Evolutionary conservation across 2,797 vertebrate species (phyloP).

Genomic region (Holocentrus rufus): DNA sequence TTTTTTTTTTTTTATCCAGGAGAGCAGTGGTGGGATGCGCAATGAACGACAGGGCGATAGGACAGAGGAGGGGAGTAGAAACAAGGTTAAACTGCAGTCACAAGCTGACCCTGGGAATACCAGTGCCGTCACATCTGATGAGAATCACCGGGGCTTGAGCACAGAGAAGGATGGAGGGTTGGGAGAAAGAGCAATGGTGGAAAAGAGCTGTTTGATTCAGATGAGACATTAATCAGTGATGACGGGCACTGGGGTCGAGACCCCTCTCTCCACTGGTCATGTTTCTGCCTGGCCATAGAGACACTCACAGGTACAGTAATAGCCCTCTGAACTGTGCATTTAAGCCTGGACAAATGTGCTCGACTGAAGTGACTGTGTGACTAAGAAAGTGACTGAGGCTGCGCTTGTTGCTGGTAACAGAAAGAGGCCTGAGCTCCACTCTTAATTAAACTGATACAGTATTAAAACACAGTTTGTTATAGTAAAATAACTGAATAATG

Average conservation of each 20-base stretch:
- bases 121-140: constrained; percentile 70
- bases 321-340: constrained; percentile 32
- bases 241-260: constrained; percentile 57
- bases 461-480: no score
- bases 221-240: constrained; percentile 68
- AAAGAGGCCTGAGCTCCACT: not conserved
- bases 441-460: no score
- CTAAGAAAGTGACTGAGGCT: constrained; percentile 3
- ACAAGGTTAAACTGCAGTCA: constrained; percentile 72
- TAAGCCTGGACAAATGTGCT: not conserved
- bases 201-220: constrained; percentile 47
- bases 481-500: no score
- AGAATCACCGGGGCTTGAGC: constrained; percentile 57
- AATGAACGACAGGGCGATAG: constrained; percentile 23
- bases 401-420: not conserved
- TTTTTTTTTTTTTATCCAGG: constrained; percentile 11
- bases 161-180: constrained; percentile 34
- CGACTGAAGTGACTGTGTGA: not conserved
- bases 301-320: constrained; percentile 29
- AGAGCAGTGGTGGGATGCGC: constrained; percentile 23
- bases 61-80: constrained; percentile 52
- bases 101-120: constrained; percentile 61
- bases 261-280: constrained; percentile 34
- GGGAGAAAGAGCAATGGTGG: constrained; percentile 43
- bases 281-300: constrained; percentile 15